A percentile compares a stretch with the other conserved stretches of the same genome.
Evolutionary conservation across 2,888 invertebrate genomes (phyloP).

Genomic region (Erebia aethiops): DNA sequence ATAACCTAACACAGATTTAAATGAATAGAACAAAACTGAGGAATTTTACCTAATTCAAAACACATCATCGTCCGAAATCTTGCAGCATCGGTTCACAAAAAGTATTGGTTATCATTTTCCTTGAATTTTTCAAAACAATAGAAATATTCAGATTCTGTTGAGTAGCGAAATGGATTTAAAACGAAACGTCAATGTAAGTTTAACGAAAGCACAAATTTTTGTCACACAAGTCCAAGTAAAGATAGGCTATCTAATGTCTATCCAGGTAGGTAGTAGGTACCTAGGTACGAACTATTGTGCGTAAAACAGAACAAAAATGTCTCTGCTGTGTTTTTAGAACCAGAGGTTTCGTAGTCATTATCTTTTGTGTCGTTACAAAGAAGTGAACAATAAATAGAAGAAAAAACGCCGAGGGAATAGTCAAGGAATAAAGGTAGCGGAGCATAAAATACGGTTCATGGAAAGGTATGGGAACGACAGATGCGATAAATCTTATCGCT

Average conservation of each 20-base stretch:
- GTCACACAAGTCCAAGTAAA: no score
- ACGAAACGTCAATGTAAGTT: no score
- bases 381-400: conserved; percentile 27
- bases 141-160: no score
- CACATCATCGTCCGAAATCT: no score
- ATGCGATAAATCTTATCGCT: conserved; percentile 25
- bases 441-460: conserved; percentile 35
- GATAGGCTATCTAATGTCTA: not conserved
- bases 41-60: not conserved
- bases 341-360: conserved; percentile 28
- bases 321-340: conserved; percentile 15
- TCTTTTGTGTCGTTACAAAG: conserved; percentile 34
- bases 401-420: conserved; percentile 30
- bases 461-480: conserved; percentile 30
- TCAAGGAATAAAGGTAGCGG: conserved; percentile 34
- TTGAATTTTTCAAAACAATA: no score
- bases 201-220: not conserved
- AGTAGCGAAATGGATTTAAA: no score
- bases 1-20: not conserved
- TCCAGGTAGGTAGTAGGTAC: not conserved
- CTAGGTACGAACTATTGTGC: not conserved
- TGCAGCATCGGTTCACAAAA: no score
- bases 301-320: conserved; percentile 15
- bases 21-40: not conserved
- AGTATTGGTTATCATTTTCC: no score